Evolutionary conservation across 2,888 invertebrate species (phyloP), one percentile per base, ranked within the genome.

Genomic region (Plebejus argus): DNA sequence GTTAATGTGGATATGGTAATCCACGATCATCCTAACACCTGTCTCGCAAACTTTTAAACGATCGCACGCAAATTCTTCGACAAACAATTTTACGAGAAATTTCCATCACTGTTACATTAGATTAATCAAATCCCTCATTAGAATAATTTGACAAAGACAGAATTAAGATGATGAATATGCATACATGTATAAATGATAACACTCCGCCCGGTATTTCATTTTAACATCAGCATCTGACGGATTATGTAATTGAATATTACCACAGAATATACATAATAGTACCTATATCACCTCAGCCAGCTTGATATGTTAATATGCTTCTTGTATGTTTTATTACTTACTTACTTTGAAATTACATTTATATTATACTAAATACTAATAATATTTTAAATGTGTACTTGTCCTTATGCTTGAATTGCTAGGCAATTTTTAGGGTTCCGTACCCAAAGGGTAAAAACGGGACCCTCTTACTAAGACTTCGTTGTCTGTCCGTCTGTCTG

Each of bases 51-150:
- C 35, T 71, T 71, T 71, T 33, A 20, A 71, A 71, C 71, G 71
- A 71, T 39, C 70, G 12, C 70, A 15, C 33, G 28, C 2, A 18
- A 28, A 35, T 70, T 70, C 70, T 70, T 71, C 71, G 35, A n/a
- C 71, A 71, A 71, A 71, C 71, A 71, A 45, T 39, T 71, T 39
- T 71, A 39, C 71, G 70, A 33, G 70, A 70, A 39, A 71, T 39
- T 71, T 71, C 39, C 71, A 35, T 71, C 71, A 71, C 39, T 39
- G 71, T n/a, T 71, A 71, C 71, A 71, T 71, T 71, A 71, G 39
- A 71, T 71, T 71, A 71, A 71, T 35, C 71, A 71, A 71, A 71
- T 71, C 35, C 71, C 71, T 71, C 39, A 71, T 71, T 71, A 35
- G 35, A 35, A 71, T 71, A 71, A 71, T 71, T 39, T n/a, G 71